A percentile compares a stretch with the other conserved stretches of the same genome.
phyloP scores from a whole-genome alignment of 2,797 vertebrate species.

The Argentina silus region DNA sequence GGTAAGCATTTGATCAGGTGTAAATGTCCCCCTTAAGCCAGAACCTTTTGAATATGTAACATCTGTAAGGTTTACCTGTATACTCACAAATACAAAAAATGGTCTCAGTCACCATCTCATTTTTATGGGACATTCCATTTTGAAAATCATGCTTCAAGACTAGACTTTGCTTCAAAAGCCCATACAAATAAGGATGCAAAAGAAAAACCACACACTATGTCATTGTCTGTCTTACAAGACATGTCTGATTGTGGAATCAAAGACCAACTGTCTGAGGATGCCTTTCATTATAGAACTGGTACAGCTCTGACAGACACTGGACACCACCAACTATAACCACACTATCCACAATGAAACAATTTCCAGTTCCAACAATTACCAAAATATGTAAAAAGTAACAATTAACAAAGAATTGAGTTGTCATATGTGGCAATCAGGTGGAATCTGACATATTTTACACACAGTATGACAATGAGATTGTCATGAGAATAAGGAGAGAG shows the following conservation, averaged over 20 bases:
- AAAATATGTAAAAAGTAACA: too few relatives aligned
- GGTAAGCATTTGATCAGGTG: too few relatives aligned
- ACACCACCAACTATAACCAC: background rate
- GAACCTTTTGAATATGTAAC: too few relatives aligned
- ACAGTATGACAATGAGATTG: too few relatives aligned
- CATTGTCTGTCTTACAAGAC: background rate
- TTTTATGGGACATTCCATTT: background rate
- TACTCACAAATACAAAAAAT: too few relatives aligned
- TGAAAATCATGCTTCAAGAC: background rate
- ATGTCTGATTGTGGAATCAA: constrained; percentile 2
- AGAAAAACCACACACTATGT: background rate
- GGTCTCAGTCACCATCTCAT: background rate
- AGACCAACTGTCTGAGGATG: constrained; percentile 2
- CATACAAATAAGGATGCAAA: background rate
- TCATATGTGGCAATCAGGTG: too few relatives aligned
- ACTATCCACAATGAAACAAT: background rate
- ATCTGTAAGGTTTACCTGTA: too few relatives aligned
- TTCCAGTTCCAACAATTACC: too few relatives aligned
- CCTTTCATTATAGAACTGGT: background rate
- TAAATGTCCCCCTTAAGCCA: too few relatives aligned
- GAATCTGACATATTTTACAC: too few relatives aligned
- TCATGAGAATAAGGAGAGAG: too few relatives aligned
- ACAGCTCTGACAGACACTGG: background rate
- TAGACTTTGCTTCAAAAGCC: background rate
- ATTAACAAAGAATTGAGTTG: too few relatives aligned